Conservation (phyloP, 2,888 invertebrate species). For the Rhynchonema sp. region DNA sequence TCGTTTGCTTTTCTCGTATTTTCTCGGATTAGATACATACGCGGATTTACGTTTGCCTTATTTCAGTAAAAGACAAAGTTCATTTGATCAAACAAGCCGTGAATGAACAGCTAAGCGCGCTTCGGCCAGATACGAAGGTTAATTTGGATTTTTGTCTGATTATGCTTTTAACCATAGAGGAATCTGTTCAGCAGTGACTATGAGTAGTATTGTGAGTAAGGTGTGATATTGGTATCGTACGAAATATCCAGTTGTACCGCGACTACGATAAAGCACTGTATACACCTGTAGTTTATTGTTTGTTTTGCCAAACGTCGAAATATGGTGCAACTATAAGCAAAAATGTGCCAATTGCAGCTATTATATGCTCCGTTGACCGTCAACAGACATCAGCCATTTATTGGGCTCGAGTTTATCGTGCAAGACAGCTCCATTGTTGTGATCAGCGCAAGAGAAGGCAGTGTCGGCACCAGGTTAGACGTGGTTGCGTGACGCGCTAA, state of each 20-base stretch:
- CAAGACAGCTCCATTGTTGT: background rate
- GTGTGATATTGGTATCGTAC: too few relatives aligned
- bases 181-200: too few relatives aligned
- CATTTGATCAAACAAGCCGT: background rate
- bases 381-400: background rate
- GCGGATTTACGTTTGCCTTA: background rate
- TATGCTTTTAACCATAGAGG: too few relatives aligned
- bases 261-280: too few relatives aligned
- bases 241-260: too few relatives aligned
- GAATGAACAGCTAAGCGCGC: background rate
- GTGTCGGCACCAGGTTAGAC: background rate
- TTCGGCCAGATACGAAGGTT: background rate
- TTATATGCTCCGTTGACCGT: background rate
- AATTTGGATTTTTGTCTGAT: too few relatives aligned
- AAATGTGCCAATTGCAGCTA: background rate
- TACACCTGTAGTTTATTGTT: too few relatives aligned
- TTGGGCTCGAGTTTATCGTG: background rate
- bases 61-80: background rate
- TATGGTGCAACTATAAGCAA: background rate
- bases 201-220: too few relatives aligned
- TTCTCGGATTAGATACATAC: background rate
- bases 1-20: background rate
- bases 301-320: too few relatives aligned
- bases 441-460: background rate
- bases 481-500: too few relatives aligned